Evolutionary conservation across 2,888 invertebrate species (phyloP), one percentile per base, ranked within the genome.

Genomic region (Drosophila prolongata): DNA sequence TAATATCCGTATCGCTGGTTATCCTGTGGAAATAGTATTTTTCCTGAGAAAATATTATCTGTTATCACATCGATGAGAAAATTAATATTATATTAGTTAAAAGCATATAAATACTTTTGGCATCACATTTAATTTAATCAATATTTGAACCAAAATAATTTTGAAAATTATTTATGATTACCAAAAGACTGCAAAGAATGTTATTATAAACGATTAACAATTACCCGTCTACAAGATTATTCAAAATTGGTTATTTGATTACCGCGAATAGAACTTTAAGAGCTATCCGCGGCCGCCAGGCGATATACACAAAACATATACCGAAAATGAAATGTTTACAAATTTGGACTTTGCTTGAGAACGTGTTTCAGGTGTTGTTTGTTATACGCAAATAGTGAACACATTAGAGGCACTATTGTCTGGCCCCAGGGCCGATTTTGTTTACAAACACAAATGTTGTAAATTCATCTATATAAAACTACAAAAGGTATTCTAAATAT

Each of bases 221-320:
- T 8, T 11, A 13, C n/a, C 44, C 14, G 30, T 10, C 30, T 30
- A 11, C 6, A 50, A 35, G 50, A 50, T 6, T 50, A 35, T 35
- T 11, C 24, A 24, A 52, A 52, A 5, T 19, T 19, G 3, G 19
- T 19, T 9, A 13, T 9, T 34, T 49, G 49, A 49, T 19, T 35
- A 35, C 35, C 49, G 35, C 16, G 49, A 6, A 49, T 13, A 16
- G 13, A 37, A 19, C 9, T 35, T 37, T 19, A 13, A 13, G 35
- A 37, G 16, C 34, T 38, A 47, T 49, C 11, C 9, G 10, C 27
- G 38, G 40, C 40, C 4, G 11, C 27, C 13, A 14, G 13, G 11
- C 38, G 49, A 49, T 57, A 57, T 49, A 49, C 30, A 38, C 14
- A 37, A 10, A 38, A 47, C 46, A 57, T 57, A 57, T 57, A 49